Percentiles rank a stretch among this genome's conserved stretches.
phyloP scores from a whole-genome alignment of 2,797 vertebrate species.

The Acrossocheilus wenchowensis region DNA sequence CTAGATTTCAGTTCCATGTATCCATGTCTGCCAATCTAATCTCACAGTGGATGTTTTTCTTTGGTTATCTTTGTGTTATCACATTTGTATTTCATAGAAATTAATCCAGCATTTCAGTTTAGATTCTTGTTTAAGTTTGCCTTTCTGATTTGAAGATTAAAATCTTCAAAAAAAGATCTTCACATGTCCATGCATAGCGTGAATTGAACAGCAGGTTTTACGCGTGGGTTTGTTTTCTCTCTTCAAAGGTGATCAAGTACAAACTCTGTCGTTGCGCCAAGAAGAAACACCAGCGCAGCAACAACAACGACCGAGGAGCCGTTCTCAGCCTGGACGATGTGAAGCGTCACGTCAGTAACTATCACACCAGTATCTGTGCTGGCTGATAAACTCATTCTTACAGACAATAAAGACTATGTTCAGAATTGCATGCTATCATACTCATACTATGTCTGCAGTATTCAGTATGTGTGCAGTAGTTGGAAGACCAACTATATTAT shows the following conservation, averaged over 20 bases:
- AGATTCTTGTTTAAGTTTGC: background rate
- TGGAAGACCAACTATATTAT: background rate
- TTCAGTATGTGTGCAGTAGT: background rate
- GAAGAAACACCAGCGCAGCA: constrained; percentile 93
- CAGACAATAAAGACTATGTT: background rate
- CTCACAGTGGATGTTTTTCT: background rate
- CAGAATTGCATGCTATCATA: background rate
- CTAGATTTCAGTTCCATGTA: background rate
- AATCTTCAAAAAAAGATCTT: background rate
- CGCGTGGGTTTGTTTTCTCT: background rate
- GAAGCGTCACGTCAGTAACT: constrained; percentile 92
- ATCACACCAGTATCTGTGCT: constrained; percentile 40
- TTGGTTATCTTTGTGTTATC: background rate
- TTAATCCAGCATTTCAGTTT: background rate
- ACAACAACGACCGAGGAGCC: constrained; percentile 93
- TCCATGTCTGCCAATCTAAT: background rate
- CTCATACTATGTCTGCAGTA: background rate
- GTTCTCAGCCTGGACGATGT: constrained; percentile 97
- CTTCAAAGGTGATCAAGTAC: constrained; percentile 91
- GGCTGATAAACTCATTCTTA: background rate
- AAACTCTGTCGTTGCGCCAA: constrained; percentile 89
- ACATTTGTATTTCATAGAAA: background rate
- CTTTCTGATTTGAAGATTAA: background rate
- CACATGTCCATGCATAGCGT: background rate
- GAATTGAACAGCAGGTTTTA: background rate